phyloP scores from a whole-genome alignment of 2,888 invertebrate species.

The Monopis laevigella region DNA sequence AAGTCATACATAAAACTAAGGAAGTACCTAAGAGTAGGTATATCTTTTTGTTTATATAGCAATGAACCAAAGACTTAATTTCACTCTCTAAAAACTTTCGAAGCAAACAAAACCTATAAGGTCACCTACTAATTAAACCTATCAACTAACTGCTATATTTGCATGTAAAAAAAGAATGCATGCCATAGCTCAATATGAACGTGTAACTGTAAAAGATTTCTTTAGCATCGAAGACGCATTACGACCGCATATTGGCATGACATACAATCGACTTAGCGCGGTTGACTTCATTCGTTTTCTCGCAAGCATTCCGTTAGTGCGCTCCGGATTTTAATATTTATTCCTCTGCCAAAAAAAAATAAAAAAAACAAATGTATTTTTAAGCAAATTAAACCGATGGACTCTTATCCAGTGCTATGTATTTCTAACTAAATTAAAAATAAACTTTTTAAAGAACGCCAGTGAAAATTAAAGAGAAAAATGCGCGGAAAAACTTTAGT shows the following conservation, averaged over 20 bases:
- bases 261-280: constrained; percentile 26
- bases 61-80: too few species aligned
- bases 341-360: too few species aligned
- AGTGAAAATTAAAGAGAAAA: constrained; percentile 27
- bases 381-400: not conserved
- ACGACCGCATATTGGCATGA: constrained; percentile 35
- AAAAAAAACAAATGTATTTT: too few species aligned
- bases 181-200: constrained; percentile 1
- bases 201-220: constrained; percentile 46
- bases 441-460: not conserved
- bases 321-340: constrained; percentile 22
- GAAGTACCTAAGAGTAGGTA: too few species aligned
- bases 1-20: too few species aligned
- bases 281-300: constrained; percentile 37
- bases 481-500: constrained; percentile 20
- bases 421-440: not conserved
- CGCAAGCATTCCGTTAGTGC: constrained; percentile 48
- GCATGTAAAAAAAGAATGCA: not conserved
- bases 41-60: too few species aligned
- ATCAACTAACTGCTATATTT: constrained; percentile 8
- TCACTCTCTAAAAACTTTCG: too few species aligned
- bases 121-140: too few species aligned
- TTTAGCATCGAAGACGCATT: constrained; percentile 14
- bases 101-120: too few species aligned
- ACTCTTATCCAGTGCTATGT: too few species aligned